Base-by-base conservation (phyloP, 1,140 invertebrate species). In the Odontomachus brunneus region DNA sequence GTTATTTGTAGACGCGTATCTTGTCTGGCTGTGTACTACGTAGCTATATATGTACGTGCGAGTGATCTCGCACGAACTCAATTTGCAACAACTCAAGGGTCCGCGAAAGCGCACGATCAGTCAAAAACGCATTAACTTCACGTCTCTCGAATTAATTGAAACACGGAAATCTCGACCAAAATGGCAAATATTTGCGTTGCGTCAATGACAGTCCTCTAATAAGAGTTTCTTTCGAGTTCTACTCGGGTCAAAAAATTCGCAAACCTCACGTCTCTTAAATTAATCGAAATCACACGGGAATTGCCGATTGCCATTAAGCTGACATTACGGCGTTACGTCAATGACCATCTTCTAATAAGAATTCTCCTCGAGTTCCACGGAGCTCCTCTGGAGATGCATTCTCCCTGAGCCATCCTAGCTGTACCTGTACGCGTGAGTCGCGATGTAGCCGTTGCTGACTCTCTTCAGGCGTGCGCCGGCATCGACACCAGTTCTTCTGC, bases 371-470 rank as follows among this genome's bases (percentile, higher is more conserved):
- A 44, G 38, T 44, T 44, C 9, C 38, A 44, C 38, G 38, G 38
- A 44, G 38, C 9, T 44, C 3, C 38, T 44, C 38, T 44, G 3
- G 38, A 44, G 38, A 44, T 33, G 5, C 29, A 44, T 7, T 11
- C 38, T 11, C 9, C 9, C 38, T 44, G 9, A 44, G 9, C 9
- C 38, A 44, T 11, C 38, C 38, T 44, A 7, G 38, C 49, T 72
- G 5, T 33, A 82, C 78, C 78, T 74, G n/a, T 55, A 24, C 14
- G 33, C 44, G 55, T 74, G 44, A 51, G 17, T 51, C 15, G 19
- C 44, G 33, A 74, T 51, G n/a, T 74, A 74, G 59, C 55, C 67
- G 29, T 82, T 82, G 71, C 44, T 33, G 78, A 82, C 78, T 74
- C 59, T 72, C 26, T 60, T 82, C 59, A 82, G 26, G 11, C 78